Percentiles rank a stretch among this genome's conserved stretches.
Conservation (phyloP, 2,797 vertebrate genomes). For the Pipistrellus nathusii region DNA sequence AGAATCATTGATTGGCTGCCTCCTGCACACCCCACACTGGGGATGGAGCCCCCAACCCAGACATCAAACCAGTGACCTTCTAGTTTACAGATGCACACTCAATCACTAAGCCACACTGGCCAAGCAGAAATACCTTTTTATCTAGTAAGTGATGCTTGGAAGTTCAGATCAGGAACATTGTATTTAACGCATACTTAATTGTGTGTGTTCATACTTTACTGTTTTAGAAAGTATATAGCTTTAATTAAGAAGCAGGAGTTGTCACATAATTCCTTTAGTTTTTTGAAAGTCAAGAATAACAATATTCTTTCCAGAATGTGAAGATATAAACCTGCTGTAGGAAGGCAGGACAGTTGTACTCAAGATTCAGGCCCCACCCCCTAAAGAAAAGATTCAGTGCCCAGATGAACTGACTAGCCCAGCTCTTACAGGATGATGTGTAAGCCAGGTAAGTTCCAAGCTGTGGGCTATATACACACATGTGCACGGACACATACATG, state of each 20-base stretch:
- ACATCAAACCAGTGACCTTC: too few relatives aligned
- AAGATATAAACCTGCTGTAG: not conserved
- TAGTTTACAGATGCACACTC: too few relatives aligned
- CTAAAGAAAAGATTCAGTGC: not conserved
- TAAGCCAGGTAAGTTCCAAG: not conserved
- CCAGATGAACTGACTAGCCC: not conserved
- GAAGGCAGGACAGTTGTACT: not conserved
- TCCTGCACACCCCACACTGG: too few relatives aligned
- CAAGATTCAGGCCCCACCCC: not conserved
- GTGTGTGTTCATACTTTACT: not conserved
- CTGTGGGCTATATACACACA: not conserved
- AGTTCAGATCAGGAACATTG: not conserved
- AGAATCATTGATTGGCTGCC: too few relatives aligned
- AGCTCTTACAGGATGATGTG: not conserved
- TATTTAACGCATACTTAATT: not conserved
- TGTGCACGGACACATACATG: not conserved
- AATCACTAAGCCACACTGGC: too few relatives aligned
- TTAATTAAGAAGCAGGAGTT: slow-evolving; percentile 39
- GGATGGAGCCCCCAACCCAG: too few relatives aligned
- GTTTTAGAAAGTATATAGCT: not conserved
- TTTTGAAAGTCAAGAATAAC: not conserved
- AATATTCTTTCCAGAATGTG: not conserved
- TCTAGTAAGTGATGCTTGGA: slow-evolving; percentile 8
- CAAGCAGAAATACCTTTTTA: not conserved
- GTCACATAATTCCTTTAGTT: not conserved